phyloP scores from a whole-genome alignment of 2,113 vertebrate genomes.

The Pseudopipra pipra region DNA sequence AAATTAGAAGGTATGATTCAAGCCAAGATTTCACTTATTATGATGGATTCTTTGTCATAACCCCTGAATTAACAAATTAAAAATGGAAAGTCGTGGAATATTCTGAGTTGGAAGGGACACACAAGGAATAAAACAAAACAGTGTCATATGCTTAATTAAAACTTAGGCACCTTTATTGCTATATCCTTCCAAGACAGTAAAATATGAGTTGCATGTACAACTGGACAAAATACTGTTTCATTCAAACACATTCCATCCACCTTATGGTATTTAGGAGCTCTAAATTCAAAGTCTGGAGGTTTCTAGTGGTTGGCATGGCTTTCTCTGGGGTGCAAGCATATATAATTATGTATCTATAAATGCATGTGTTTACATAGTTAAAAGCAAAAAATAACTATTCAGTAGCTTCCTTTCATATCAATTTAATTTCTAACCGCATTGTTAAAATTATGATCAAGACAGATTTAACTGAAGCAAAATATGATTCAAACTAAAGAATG shows the following conservation, averaged over 20 bases:
- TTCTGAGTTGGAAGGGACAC: background rate
- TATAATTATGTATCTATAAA: background rate
- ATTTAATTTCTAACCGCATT: background rate
- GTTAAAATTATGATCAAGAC: background rate
- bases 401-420: background rate
- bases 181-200: background rate
- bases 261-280: background rate
- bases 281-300: background rate
- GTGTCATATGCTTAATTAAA: background rate
- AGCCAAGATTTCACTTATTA: background rate
- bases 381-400: background rate
- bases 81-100: background rate
- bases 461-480: background rate
- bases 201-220: background rate
- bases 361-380: background rate
- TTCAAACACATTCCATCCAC: background rate
- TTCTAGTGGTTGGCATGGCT: background rate
- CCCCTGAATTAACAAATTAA: background rate
- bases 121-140: background rate
- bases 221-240: background rate
- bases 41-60: background rate
- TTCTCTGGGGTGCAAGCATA: background rate
- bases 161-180: background rate
- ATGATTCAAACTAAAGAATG: background rate
- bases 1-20: background rate